Percentiles rank a stretch among this genome's conserved stretches.
phyloP scores from a whole-genome alignment of 2,797 vertebrate species.

The Clamator glandarius region DNA sequence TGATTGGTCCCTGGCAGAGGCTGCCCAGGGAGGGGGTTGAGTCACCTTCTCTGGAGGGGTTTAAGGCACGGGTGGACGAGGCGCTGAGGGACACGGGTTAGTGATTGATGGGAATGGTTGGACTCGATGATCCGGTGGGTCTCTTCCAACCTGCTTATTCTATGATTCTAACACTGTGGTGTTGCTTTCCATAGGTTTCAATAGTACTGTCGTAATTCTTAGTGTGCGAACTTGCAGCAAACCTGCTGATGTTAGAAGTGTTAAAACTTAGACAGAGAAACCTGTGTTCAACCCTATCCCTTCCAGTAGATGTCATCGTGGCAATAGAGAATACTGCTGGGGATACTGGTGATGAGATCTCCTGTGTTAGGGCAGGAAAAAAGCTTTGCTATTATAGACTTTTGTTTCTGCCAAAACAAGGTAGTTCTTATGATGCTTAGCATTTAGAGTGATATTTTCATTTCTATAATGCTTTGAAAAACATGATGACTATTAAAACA shows the following conservation, averaged over 20 bases:
- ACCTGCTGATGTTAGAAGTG: neutral
- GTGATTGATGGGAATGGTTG: too few relatives aligned
- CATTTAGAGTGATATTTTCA: neutral
- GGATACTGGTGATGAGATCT: neutral
- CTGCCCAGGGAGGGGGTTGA: too few relatives aligned
- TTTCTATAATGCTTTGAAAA: neutral
- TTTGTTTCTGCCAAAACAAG: neutral
- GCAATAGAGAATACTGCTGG: conserved; percentile 25
- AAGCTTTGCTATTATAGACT: neutral
- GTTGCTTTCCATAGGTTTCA: neutral
- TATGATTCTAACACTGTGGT: rapidly evolving
- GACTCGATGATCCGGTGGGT: too few relatives aligned
- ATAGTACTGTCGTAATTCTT: neutral
- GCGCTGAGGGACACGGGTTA: too few relatives aligned
- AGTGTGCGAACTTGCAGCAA: neutral
- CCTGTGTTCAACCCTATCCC: neutral
- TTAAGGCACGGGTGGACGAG: too few relatives aligned
- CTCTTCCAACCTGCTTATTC: too few relatives aligned
- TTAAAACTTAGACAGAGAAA: neutral
- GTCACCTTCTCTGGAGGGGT: too few relatives aligned
- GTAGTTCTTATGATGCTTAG: neutral
- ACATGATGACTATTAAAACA: neutral
- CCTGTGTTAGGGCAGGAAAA: neutral
- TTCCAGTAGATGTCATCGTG: conserved; percentile 70
- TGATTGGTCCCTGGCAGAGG: too few relatives aligned